These are phyloP conservation scores for Chloroceryle aenea DNA, from an alignment of 2,113 vertebrate species.

Conservation along the genomic window DNA sequence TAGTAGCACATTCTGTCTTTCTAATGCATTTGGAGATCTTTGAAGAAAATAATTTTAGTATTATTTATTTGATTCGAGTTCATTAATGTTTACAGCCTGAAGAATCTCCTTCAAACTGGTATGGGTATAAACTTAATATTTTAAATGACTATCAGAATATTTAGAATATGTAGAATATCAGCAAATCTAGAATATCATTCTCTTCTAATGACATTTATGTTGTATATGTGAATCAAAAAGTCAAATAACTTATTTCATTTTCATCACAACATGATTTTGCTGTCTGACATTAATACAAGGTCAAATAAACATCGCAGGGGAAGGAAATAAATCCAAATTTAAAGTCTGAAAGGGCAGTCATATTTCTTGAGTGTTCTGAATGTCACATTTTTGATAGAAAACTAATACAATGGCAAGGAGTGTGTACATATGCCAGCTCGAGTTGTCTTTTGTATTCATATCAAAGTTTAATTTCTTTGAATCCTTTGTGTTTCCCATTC, in stretches of 20 bases:
- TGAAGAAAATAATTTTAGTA: background rate
- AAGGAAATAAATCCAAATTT: constrained; percentile 74
- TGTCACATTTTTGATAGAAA: constrained; percentile 79
- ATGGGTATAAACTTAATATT: background rate
- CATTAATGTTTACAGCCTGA: background rate
- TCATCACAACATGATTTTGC: constrained; percentile 57
- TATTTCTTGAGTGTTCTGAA: constrained; percentile 79
- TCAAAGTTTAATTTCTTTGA: constrained; percentile 75
- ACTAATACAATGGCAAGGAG: constrained; percentile 55
- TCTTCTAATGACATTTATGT: constrained; percentile 45
- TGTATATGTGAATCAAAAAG: constrained; percentile 52
- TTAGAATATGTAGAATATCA: background rate
- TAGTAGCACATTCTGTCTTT: background rate
- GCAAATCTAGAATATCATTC: background rate
- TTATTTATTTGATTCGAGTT: background rate
- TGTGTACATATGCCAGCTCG: background rate
- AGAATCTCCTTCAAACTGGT: background rate
- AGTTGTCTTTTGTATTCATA: constrained; percentile 55
- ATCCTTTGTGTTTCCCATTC: constrained; percentile 62
- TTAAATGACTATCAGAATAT: background rate
- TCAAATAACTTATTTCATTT: constrained; percentile 74
- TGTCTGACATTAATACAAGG: constrained; percentile 70
- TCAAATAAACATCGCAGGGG: constrained; percentile 70
- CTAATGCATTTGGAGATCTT: background rate
- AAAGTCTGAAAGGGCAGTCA: constrained; percentile 77